A percentile compares a stretch with the other conserved stretches of the same genome.
These are phyloP conservation scores for Falco cherrug DNA, from an alignment of 2,797 vertebrate species.

Conservation along the genomic window DNA sequence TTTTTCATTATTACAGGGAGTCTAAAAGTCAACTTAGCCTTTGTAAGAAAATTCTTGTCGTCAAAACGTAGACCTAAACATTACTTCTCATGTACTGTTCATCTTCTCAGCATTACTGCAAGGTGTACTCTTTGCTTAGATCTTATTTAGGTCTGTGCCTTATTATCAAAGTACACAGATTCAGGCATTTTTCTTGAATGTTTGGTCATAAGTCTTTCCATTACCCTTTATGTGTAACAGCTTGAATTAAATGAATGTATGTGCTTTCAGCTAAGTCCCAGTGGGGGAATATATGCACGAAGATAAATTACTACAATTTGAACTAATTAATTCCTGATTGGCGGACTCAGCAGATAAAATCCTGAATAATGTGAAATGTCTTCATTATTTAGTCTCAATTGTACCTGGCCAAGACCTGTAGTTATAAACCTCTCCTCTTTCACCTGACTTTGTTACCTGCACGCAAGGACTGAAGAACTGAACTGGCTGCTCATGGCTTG, in stretches of 20 bases:
- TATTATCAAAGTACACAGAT: not conserved
- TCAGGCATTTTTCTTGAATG: not conserved
- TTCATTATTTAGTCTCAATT: not conserved
- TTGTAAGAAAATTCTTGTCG: not conserved
- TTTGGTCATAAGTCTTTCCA: not conserved
- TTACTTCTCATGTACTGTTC: not conserved
- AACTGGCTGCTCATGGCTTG: not conserved
- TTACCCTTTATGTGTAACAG: not conserved
- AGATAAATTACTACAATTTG: not conserved
- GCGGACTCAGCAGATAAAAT: not conserved
- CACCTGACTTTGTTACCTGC: not conserved
- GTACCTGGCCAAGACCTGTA: not conserved
- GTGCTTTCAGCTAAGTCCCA: not conserved
- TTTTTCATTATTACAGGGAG: not conserved
- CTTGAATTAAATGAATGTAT: not conserved
- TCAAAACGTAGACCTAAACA: not conserved
- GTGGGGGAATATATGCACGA: not conserved
- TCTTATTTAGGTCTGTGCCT: not conserved
- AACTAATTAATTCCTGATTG: slow-evolving; percentile 4
- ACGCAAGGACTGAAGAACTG: not conserved
- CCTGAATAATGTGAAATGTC: not conserved
- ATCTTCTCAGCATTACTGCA: not conserved
- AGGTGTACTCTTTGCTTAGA: not conserved
- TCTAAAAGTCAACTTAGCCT: not conserved
- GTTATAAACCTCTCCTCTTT: not conserved